Evolutionary conservation across 2,888 invertebrate species (phyloP), one percentile per base, ranked within the genome.

Genomic region (Phlogophora meticulosa): DNA sequence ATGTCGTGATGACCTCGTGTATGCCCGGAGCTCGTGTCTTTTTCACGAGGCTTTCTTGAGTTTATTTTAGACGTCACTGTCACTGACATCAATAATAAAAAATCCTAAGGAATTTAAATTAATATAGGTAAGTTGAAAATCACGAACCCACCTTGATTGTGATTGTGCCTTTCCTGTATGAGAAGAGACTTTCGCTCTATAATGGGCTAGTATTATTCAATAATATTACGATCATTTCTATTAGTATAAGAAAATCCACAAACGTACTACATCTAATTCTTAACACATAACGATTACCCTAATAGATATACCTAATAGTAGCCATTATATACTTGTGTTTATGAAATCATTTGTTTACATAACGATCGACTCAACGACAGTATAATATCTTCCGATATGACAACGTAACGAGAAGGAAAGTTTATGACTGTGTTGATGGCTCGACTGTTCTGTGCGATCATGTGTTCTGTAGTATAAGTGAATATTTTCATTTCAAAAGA

Each of bases 341-440:
- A 72, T 73, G 56, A 49, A 48, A 48, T 64, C 42, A 49, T 76
- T 48, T 55, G 61, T 69, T 80, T 67, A 80, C 9, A 63, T 79
- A 81, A 80, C 46, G 52, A 53, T 55, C 53, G 42, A 36, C 56
- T 56, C 70, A 62, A 79, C 71, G 80, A n/a, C 45, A 65, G 60
- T 60, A 36, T 79, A 79, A 80, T 76, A 70, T 76, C 76, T 80
- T 79, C 80, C 82, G 69, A 79, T 59, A 28, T 65, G 65, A 57
- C 57, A 60, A 57, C 76, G 62, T 81, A 62, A 78, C 66, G n/a
- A 61, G 56, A 65, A 49, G 51, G 78, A 78, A 68, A 81, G 64
- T 70, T 57, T 55, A 70, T 70, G 40, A 65, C 13, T 34, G 24
- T 17, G 66, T 48, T 48, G 51, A 75, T 68, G 48, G 68, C 59